phyloP scores from a whole-genome alignment of 2,113 vertebrate species.

The Phyllopteryx taeniolatus region DNA sequence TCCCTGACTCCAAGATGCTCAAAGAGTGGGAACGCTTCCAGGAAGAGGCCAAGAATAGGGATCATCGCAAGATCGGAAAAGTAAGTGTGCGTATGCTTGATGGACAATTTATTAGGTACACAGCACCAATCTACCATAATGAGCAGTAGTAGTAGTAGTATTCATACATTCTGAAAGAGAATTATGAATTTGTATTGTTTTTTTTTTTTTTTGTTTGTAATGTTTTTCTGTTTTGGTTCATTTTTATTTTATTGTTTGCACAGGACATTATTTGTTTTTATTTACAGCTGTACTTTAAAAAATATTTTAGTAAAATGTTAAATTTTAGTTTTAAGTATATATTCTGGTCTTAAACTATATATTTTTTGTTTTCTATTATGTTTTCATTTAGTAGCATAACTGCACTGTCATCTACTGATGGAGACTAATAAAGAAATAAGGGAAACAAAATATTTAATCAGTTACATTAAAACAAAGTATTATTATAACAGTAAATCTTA shows the following conservation, averaged over 20 bases:
- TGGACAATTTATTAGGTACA: neutral
- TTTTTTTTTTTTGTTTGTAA: neutral
- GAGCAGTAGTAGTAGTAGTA: neutral
- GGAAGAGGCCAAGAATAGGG: slow-evolving; percentile 93
- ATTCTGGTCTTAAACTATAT: too few relatives aligned
- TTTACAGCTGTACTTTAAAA: too few relatives aligned
- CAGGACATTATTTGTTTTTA: neutral
- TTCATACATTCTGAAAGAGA: neutral
- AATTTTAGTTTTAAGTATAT: too few relatives aligned
- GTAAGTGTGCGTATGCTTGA: slow-evolving; percentile 59
- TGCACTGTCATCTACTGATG: too few relatives aligned
- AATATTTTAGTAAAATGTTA: too few relatives aligned
- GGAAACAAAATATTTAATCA: too few relatives aligned
- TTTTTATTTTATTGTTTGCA: neutral
- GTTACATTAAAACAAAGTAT: too few relatives aligned
- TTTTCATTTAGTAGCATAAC: too few relatives aligned
- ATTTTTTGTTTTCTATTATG: too few relatives aligned
- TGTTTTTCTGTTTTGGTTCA: neutral
- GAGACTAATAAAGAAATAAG: too few relatives aligned
- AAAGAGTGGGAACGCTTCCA: slow-evolving; percentile 99
- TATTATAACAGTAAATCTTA: too few relatives aligned
- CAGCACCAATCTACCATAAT: neutral
- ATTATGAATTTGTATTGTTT: neutral
- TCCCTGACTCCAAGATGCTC: slow-evolving; percentile 93
- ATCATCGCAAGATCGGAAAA: slow-evolving; percentile 96